phyloP scores from a whole-genome alignment of 2,797 vertebrate species.

The Myotis daubentonii region DNA sequence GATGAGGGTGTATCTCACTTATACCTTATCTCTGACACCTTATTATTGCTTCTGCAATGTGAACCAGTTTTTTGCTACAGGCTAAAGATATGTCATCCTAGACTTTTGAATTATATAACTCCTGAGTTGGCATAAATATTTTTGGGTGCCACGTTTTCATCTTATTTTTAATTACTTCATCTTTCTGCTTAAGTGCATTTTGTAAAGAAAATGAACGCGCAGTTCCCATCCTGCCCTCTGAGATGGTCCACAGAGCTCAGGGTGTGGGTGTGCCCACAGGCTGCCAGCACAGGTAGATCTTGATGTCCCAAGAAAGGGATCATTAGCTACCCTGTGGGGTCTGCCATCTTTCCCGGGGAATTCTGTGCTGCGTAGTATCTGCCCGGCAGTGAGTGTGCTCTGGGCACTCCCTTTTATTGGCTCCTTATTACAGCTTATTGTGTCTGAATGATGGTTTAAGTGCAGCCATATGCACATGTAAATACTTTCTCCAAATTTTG shows the following conservation, averaged over 20 bases:
- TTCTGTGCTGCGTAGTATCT: background rate
- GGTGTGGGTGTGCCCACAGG: background rate
- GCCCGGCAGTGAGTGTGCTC: background rate
- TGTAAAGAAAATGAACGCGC: background rate
- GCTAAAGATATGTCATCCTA: background rate
- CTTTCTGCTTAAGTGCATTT: background rate
- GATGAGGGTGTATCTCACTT: background rate
- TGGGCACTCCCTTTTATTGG: background rate
- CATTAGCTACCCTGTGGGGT: background rate
- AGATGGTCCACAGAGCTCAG: background rate
- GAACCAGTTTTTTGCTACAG: background rate
- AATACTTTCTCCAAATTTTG: background rate
- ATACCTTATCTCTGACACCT: background rate
- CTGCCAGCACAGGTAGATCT: background rate
- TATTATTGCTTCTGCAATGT: background rate
- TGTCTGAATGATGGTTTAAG: background rate
- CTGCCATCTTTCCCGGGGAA: background rate
- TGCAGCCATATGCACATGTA: background rate
- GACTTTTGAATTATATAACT: background rate
- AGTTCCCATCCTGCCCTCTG: background rate
- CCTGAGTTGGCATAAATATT: background rate
- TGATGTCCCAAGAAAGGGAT: conserved; percentile 27
- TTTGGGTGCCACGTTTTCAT: background rate
- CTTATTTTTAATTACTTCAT: background rate
- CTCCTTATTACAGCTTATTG: background rate